Evolutionary conservation across 2,797 vertebrate genomes (phyloP), one percentile per base, ranked within the genome.

Genomic region (Spatula clypeata): DNA sequence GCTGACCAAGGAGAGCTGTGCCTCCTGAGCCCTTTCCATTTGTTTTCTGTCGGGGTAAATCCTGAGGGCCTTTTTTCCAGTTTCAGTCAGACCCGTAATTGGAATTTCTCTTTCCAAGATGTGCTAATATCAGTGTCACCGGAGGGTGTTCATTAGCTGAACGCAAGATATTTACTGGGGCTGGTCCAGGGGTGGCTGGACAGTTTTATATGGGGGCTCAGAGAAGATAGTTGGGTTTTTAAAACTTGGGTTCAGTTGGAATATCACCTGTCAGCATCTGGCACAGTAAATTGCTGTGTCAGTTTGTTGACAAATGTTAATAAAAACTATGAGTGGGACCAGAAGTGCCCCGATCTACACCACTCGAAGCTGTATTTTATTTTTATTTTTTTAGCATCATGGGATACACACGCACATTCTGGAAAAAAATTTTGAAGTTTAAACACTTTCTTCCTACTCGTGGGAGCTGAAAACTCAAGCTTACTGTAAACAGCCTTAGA

Each of bases 401-500:
- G 80, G 70, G 47, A 76, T 85, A 73, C 60, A 42, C 26, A 90
- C 61, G 49, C 80, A 91, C 70, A 55, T 69, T 67, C 53, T 93
- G 92, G 81, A 49, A 71, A 90, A 90, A 81, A 60, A 71, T n/a
- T 20, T 91, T 80, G 38, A 84, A 73, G 44, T 83, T 83, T 86
- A 64, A 60, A 67, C 4, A 51, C 93, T 95, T 95, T 93, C 81
- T 94, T 88, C 42, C 49, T 90, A 42, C 73, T 91, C 92, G 12
- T 77, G 87, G 92, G 88, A 95, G 20, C 73, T 92, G 74, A 93
- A 94, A 95, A 74, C 49, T 91, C 94, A 86, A 90, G 61, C 69
- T 88, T 94, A 88, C 93, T 86, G 94, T 97, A 96, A 97, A 97
- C 94, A 96, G 58, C 26, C 66, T 91, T 91, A 67, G 90, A 96